phyloP scores from a whole-genome alignment of 2,113 vertebrate genomes.

The Crotalus viridis region DNA sequence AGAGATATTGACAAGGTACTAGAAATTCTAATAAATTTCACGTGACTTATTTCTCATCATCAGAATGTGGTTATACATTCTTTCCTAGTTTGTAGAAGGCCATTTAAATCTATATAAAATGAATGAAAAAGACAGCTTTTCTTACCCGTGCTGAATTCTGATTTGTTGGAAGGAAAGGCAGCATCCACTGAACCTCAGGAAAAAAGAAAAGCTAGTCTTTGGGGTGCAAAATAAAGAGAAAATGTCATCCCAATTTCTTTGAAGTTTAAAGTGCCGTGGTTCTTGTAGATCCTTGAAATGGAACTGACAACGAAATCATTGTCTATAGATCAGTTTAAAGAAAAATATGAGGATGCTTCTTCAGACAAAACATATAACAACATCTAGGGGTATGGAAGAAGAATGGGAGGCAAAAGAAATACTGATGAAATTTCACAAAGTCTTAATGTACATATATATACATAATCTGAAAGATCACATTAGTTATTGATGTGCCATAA shows the following conservation, averaged over 20 bases:
- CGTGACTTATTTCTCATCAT: not conserved
- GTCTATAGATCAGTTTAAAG: not conserved
- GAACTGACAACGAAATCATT: not conserved
- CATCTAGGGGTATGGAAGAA: not conserved
- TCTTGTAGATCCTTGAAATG: not conserved
- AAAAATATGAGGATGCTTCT: not conserved
- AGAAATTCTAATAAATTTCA: not conserved
- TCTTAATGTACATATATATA: not conserved
- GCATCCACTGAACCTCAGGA: not conserved
- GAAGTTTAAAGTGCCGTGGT: not conserved
- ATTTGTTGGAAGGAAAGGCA: not conserved
- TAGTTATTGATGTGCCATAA: not conserved
- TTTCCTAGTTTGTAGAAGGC: not conserved
- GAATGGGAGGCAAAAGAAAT: not conserved
- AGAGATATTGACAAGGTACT: constrained; percentile 52
- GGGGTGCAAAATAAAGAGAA: not conserved
- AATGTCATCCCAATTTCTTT: not conserved
- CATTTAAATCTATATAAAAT: not conserved
- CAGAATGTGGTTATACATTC: accelerated
- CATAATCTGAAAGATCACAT: not conserved
- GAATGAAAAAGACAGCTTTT: not conserved
- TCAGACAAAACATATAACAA: not conserved
- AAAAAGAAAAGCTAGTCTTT: not conserved
- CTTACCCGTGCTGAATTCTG: not conserved
- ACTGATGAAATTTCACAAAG: not conserved